Percentiles rank a stretch among this genome's conserved stretches.
Conservation (phyloP, 2,797 vertebrate species). For the Urocyon cinereoargenteus region DNA sequence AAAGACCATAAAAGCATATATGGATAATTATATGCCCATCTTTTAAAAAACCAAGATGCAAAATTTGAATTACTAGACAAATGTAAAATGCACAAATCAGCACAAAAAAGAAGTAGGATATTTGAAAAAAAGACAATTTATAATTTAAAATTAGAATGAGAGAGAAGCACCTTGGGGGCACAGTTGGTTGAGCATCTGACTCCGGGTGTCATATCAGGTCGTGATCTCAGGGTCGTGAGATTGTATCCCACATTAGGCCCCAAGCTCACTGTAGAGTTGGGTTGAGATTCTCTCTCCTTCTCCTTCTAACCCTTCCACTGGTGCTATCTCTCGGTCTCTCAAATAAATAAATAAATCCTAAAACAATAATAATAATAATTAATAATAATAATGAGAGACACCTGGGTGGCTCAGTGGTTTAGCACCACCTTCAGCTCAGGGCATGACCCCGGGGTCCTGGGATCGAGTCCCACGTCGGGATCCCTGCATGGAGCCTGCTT, state of each 20-base stretch:
- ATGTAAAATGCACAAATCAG: background rate
- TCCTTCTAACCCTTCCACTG: background rate
- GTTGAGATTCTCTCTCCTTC: background rate
- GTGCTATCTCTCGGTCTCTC: background rate
- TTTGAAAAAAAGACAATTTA: background rate
- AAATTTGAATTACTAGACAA: background rate
- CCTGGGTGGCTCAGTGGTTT: too few species aligned
- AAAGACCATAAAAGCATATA: background rate
- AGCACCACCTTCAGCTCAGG: too few species aligned
- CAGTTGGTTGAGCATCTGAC: accelerated
- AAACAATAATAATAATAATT: too few species aligned
- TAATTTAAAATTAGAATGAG: background rate
- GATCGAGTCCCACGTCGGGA: too few species aligned
- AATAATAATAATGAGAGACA: too few species aligned
- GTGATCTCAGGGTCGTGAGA: background rate
- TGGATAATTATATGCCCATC: background rate
- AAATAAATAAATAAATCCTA: background rate
- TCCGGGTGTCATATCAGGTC: background rate
- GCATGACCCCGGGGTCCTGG: too few species aligned
- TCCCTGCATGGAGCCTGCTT: too few species aligned
- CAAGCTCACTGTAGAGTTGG: background rate
- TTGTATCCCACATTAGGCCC: background rate
- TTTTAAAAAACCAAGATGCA: background rate
- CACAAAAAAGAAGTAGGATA: background rate
- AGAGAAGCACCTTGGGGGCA: background rate